Evolutionary conservation across 2,797 vertebrate species (phyloP), one percentile per base, ranked within the genome.

Genomic region (Lindbergichthys nudifrons): DNA sequence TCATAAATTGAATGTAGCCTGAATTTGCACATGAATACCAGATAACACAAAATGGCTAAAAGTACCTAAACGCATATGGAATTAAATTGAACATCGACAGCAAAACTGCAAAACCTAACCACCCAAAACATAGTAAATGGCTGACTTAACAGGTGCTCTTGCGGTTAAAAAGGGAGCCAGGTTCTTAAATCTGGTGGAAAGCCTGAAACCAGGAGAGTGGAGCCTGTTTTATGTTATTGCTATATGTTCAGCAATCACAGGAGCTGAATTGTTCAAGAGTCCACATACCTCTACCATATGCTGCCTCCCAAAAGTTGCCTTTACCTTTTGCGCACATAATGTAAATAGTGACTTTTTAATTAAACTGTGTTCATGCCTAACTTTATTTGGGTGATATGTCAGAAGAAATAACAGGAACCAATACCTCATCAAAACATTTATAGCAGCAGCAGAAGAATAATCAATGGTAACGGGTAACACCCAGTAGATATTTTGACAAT

Each of bases 151-250:
- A 50, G 23, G 53, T 15, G 41, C 10, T 19, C 36, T 36, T 50
- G 16, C 45, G 26, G 21, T n/a, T 50, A 48, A 67, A 70, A 30
- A 61, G 76, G 30, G 51, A 57, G 62, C 30, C 54, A 14, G 23
- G 23, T 11, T 50, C 5, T 8, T 51, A 41, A 21, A 51, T 39
- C 16, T 59, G 62, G 23, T 58, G 46, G 19, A 57, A 68, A 65
- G 43, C 11, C 60, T 19, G 6, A 2, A 36, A 47, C 32, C 56
- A 43, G 19, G 39, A 9, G 21, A 19, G 10, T 7, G 21, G 26
- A 54, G 10, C 21, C 61, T 42, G 51, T 58, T 47, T 5, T 6
- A 46, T 47, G 5, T 26, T 41, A 52, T 16, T 30, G 50, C 26
- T 26, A 16, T 13, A 51, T 41, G 14, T 21, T 43, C 16, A 23